A percentile compares a stretch with the other conserved stretches of the same genome.
Conservation (phyloP, 2,888 invertebrate species). For the Tolmerus cingulatus region DNA sequence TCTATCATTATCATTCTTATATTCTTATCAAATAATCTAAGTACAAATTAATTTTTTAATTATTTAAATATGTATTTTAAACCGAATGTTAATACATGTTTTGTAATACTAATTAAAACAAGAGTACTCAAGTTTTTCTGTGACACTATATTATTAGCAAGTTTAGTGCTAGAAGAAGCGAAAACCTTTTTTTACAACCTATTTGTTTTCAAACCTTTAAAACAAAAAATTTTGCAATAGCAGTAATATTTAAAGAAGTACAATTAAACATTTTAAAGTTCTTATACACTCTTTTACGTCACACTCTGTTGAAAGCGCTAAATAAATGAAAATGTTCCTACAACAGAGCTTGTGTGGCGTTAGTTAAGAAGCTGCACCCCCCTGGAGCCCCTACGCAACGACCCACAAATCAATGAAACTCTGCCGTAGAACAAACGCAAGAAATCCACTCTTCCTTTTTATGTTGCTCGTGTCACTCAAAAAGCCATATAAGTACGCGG, state of each 20-base stretch:
- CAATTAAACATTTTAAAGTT: not conserved
- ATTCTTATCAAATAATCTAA: too few species aligned
- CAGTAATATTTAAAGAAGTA: not conserved
- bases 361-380: not conserved
- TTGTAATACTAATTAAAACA: not conserved
- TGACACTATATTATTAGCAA: not conserved
- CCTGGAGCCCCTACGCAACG: not conserved
- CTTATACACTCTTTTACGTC: not conserved
- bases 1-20: too few species aligned
- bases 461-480: not conserved
- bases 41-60: too few species aligned
- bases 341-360: not conserved
- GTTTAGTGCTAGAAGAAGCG: not conserved
- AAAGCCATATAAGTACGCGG: not conserved
- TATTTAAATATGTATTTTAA: too few species aligned
- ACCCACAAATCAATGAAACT: not conserved
- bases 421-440: not conserved
- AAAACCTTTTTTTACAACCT: not conserved
- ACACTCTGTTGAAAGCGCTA: not conserved
- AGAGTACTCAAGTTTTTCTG: not conserved
- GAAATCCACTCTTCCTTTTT: not conserved
- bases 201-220: not conserved
- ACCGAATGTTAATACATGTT: not conserved
- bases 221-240: not conserved
- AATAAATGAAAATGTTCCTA: not conserved